Percentiles rank a stretch among this genome's conserved stretches.
Conservation (phyloP, 2,797 vertebrate genomes). For the Esox lucius region DNA sequence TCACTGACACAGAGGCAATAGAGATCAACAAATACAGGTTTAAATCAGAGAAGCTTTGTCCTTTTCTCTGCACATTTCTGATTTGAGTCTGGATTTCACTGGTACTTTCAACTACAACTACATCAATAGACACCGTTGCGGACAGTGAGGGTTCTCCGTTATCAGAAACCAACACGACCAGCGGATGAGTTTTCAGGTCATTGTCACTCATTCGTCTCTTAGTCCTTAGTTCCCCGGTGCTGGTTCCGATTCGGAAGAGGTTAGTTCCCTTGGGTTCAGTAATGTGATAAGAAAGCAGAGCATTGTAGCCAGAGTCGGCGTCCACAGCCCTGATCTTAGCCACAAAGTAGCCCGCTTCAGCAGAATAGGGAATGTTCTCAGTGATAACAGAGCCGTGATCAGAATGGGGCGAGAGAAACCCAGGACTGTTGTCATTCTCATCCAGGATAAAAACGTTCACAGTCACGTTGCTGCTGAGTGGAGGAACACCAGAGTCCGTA, state of each 20-base stretch:
- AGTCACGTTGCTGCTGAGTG: conserved; percentile 56
- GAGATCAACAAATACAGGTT: conserved; percentile 40
- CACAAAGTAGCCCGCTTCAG: conserved; percentile 64
- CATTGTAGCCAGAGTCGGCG: too few species aligned
- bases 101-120: conserved; percentile 46
- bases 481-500: conserved; percentile 60
- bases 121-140: conserved; percentile 50
- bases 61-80: conserved; percentile 28
- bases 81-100: conserved; percentile 35
- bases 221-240: conserved; percentile 34
- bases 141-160: conserved; percentile 62
- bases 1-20: conserved; percentile 37
- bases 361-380: conserved; percentile 66
- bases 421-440: conserved; percentile 18
- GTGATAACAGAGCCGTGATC: conserved; percentile 57
- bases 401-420: conserved; percentile 57
- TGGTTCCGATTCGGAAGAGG: conserved; percentile 18
- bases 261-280: too few species aligned
- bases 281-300: too few species aligned
- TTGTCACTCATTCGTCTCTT: too few species aligned
- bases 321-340: too few species aligned
- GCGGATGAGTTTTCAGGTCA: neutral
- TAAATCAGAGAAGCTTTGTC: conserved; percentile 23
- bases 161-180: conserved; percentile 65
- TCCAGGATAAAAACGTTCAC: conserved; percentile 58